Evolutionary conservation across 2,888 invertebrate genomes (phyloP).

Genomic region (Pterobdella sp.): DNA sequence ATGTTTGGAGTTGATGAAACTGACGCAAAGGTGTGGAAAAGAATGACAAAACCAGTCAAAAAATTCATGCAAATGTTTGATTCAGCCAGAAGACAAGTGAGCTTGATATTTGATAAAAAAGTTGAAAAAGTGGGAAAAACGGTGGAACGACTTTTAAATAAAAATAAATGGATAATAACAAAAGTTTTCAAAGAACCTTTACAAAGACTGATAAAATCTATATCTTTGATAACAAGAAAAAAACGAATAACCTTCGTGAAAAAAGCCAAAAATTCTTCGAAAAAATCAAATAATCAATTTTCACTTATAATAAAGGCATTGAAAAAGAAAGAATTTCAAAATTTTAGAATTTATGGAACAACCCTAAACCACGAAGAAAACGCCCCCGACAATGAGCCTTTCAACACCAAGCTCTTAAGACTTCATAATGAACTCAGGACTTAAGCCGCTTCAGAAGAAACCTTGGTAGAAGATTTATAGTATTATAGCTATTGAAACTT

Average conservation of each 20-base stretch:
- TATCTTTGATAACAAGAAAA: no score
- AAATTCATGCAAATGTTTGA: no score
- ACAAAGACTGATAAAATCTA: no score
- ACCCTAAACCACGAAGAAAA: background rate
- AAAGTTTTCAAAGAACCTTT: background rate
- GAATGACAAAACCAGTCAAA: no score
- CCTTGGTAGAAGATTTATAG: background rate
- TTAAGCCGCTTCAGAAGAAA: background rate
- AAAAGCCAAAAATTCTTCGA: no score
- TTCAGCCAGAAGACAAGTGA: no score
- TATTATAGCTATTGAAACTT: background rate
- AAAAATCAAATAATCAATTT: no score
- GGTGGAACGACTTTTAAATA: background rate
- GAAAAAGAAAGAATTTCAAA: background rate
- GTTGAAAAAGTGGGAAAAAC: slow-evolving; percentile 1
- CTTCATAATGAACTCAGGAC: slow-evolving; percentile 3
- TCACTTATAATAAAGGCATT: no score
- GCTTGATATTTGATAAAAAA: no score
- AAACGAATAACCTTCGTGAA: no score
- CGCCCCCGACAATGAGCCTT: slow-evolving; percentile 1
- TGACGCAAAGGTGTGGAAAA: no score
- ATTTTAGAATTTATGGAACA: background rate
- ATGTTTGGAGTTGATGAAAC: no score
- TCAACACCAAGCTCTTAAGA: background rate
- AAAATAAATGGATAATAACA: background rate